Evolutionary conservation across 2,797 vertebrate genomes (phyloP).

Genomic region (Caiman crocodilus): DNA sequence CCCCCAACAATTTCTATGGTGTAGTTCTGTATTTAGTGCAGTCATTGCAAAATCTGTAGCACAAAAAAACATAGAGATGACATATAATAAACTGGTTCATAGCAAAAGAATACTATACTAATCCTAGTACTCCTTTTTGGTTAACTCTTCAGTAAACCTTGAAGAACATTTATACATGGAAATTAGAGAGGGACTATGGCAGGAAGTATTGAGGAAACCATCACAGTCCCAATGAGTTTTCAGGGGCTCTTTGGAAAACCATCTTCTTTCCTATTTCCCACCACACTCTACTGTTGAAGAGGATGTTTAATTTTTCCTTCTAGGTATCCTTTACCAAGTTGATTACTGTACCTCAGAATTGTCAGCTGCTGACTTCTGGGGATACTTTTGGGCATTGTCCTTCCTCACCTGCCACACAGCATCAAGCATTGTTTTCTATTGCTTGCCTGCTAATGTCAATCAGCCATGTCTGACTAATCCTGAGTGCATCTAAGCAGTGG

Average conservation of each 20-base stretch:
- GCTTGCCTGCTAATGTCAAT: background rate
- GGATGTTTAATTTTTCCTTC: background rate
- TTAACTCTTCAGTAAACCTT: background rate
- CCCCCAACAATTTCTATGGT: no score
- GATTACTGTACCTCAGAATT: background rate
- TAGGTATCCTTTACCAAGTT: background rate
- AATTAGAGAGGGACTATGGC: background rate
- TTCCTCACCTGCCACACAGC: background rate
- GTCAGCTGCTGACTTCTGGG: background rate
- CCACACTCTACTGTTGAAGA: background rate
- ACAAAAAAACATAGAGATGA: no score
- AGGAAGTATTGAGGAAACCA: background rate
- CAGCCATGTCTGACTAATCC: accelerated
- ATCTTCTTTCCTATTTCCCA: background rate
- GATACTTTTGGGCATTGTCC: accelerated
- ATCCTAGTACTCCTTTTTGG: no score
- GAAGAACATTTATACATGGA: background rate
- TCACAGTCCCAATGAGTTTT: background rate
- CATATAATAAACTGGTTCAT: no score
- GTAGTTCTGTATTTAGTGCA: no score
- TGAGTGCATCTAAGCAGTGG: background rate
- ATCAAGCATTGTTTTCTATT: background rate
- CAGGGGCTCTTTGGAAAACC: background rate
- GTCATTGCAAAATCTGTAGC: no score
- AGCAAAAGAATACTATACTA: no score